Percentiles rank a stretch among this genome's conserved stretches.
phyloP scores from a whole-genome alignment of 2,113 vertebrate species.

The Bubo blakistoni region DNA sequence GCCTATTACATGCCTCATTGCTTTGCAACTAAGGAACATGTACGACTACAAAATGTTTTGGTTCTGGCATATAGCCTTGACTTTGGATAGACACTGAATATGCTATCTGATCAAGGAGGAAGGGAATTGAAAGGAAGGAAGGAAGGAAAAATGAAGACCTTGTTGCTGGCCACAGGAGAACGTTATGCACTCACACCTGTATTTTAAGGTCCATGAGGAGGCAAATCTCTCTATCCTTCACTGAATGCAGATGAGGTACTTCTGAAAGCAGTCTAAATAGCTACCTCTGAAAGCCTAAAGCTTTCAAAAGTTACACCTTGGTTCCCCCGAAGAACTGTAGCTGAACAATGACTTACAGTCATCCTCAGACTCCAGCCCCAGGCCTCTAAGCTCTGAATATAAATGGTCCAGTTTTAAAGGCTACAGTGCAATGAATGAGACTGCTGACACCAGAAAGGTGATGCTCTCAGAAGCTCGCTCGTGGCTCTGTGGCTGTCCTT shows the following conservation, averaged over 20 bases:
- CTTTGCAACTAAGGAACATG: background rate
- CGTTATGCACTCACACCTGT: accelerated
- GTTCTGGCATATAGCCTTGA: background rate
- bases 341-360: background rate
- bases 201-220: background rate
- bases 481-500: background rate
- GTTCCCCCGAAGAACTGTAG: background rate
- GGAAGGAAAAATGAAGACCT: background rate
- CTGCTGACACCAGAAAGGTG: background rate
- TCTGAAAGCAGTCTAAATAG: background rate
- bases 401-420: background rate
- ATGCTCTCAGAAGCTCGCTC: background rate
- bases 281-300: background rate
- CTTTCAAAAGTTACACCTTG: background rate
- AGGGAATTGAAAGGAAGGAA: background rate
- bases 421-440: background rate
- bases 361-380: background rate
- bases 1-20: background rate
- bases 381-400: background rate
- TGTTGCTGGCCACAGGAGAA: background rate
- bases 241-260: background rate
- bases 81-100: background rate
- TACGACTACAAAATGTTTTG: background rate
- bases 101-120: background rate
- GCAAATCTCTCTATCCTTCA: background rate